Percentiles rank a stretch among this genome's conserved stretches.
Evolutionary conservation across 2,797 vertebrate genomes (phyloP).

Genomic region (Phrynocephalus forsythii): DNA sequence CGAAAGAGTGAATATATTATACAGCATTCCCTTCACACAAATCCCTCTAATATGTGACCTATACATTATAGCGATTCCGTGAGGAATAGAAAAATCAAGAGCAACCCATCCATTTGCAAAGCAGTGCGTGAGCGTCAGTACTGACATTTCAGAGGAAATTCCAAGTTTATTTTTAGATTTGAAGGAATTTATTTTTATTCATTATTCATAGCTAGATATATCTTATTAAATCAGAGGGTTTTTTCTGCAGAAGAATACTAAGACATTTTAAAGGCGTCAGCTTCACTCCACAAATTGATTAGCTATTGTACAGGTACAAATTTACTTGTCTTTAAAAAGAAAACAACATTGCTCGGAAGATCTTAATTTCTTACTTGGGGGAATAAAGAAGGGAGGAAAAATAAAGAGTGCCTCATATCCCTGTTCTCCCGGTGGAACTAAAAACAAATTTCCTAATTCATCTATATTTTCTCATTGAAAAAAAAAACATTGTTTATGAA

Average conservation of each 20-base stretch:
- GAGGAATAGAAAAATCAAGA: constrained; percentile 18
- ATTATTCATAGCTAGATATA: neutral
- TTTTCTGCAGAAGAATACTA: constrained; percentile 13
- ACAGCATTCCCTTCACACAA: neutral
- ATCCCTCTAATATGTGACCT: constrained; percentile 31
- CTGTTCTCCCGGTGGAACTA: neutral
- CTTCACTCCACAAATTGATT: constrained; percentile 9
- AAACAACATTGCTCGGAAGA: neutral
- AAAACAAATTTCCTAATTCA: constrained; percentile 3
- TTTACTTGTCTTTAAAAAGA: neutral
- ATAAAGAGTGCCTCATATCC: neutral
- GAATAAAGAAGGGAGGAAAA: too few relatives aligned
- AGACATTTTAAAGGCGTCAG: neutral
- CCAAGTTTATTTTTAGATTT: constrained; percentile 27
- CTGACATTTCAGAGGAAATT: constrained; percentile 28
- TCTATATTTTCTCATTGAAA: constrained; percentile 7
- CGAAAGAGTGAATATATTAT: constrained; percentile 30
- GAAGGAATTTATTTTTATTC: constrained; percentile 25
- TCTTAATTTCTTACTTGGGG: neutral
- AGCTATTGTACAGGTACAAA: neutral
- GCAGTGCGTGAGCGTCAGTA: neutral
- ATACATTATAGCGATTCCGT: constrained; percentile 16
- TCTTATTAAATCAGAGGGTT: constrained; percentile 4
- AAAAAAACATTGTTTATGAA: neutral
- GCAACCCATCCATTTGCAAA: neutral